Evolutionary conservation across 2,888 invertebrate species (phyloP).

Genomic region (Troides oblongomaculatus): DNA sequence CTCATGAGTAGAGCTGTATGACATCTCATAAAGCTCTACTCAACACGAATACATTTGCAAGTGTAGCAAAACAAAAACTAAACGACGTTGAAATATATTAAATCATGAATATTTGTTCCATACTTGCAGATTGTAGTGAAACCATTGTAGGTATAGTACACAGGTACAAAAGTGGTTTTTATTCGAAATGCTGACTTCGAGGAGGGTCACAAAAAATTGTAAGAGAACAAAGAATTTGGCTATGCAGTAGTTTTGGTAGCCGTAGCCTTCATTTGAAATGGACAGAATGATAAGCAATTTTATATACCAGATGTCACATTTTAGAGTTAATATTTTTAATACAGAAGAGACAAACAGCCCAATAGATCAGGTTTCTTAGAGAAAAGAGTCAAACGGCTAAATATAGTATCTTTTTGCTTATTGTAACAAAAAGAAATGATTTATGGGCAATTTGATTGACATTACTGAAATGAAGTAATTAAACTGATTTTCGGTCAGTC

Average conservation of each 20-base stretch:
- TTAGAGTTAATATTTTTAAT: too few relatives aligned
- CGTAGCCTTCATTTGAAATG: constrained; percentile 9
- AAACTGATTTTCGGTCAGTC: background rate
- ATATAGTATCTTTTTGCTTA: too few relatives aligned
- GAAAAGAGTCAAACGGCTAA: too few relatives aligned
- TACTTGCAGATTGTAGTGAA: too few relatives aligned
- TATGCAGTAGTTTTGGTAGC: constrained; percentile 37
- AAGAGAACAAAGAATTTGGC: constrained; percentile 56
- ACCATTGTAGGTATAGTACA: background rate
- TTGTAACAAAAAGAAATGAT: too few relatives aligned
- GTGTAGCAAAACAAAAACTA: too few relatives aligned
- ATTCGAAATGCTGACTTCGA: constrained; percentile 26
- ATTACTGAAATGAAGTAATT: background rate
- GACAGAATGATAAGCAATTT: constrained; percentile 2
- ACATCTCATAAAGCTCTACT: background rate
- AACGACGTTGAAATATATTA: background rate
- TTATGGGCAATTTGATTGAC: too few relatives aligned
- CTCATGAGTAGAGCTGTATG: background rate
- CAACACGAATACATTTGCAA: too few relatives aligned
- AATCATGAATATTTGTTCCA: background rate
- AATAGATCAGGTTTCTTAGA: too few relatives aligned
- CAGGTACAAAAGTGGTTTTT: constrained; percentile 24
- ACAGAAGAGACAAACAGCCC: too few relatives aligned
- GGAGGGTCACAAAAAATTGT: constrained; percentile 56
- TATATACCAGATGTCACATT: too few relatives aligned